Base-by-base conservation (phyloP, 2,888 invertebrate genomes). In the Clusia tigrina region DNA sequence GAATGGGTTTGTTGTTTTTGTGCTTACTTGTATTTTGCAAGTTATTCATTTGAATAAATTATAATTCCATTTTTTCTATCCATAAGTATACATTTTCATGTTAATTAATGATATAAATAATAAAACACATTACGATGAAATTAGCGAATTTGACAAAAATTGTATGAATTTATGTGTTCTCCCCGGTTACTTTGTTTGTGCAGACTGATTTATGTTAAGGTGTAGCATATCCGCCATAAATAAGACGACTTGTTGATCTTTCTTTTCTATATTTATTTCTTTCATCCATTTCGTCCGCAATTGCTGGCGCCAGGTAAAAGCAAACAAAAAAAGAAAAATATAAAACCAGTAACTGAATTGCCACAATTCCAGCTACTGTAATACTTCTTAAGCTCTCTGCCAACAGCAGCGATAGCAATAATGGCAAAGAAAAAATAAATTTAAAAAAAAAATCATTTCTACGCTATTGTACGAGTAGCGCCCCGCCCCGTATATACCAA, bases 321-420 rank as follows among this genome's bases (percentile, higher is more conserved):
- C 51, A 22, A n/a, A 46, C 57, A 60, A 5, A 38, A 25, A 6
- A 46, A n/a, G n/a, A n/a, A n/a, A 53, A 17, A 26, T 17, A 52
- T 2, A 61, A 67, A 64, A 63, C 63, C 64, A 62, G 62, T 69
- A 67, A 67, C 62, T 64, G 42, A 58, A 63, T 58, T 54, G 25
- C 62, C 54, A 62, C 62, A 42, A 42, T 58, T 58, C 25, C 25
- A 63, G 59, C 63, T 54, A 58, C 63, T 63, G 59, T n/a, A 63
- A 63, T 60, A 60, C 54, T 48, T 62, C 65, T 69, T 69, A 65
- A 64, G 67, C 54, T 62, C 55, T 61, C 12, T 20, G 20, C 6
- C 60, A 69, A 58, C 54, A 54, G 42, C 20, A 57, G 37, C 51
- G 37, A 37, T 38, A 56, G 20, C 48, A 62, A 58, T 46, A 58